phyloP scores from a whole-genome alignment of 2,888 invertebrate genomes.

The Eupithecia exiguata region DNA sequence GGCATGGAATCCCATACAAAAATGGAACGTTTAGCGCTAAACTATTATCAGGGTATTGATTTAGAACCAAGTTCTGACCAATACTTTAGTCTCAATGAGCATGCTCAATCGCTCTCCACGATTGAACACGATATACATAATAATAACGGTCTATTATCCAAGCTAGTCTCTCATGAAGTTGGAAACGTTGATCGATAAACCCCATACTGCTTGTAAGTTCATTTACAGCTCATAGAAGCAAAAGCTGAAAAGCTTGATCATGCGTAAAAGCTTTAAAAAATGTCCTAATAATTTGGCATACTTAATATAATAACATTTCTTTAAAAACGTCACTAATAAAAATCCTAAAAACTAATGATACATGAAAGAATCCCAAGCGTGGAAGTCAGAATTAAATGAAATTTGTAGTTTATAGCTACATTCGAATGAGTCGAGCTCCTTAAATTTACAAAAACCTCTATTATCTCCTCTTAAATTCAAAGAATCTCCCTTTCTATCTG shows the following conservation, averaged over 20 bases:
- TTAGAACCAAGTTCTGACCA: neutral
- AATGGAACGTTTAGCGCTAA: neutral
- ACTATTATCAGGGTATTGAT: neutral
- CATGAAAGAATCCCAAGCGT: neutral
- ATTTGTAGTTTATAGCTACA: neutral
- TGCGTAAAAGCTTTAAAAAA: conserved; percentile 30
- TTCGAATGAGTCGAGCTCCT: neutral
- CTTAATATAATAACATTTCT: neutral
- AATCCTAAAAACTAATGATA: neutral
- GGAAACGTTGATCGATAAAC: neutral
- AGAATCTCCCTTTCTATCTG: neutral
- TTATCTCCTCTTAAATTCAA: too few relatives aligned
- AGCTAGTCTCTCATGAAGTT: neutral
- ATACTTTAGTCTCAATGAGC: neutral
- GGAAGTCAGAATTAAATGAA: neutral
- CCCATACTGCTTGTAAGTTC: conserved; percentile 16
- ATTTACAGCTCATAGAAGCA: conserved; percentile 35
- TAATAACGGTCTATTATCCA: neutral
- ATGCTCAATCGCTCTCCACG: neutral
- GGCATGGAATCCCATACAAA: neutral
- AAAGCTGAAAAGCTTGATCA: conserved; percentile 42
- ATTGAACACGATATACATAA: neutral
- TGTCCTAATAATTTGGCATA: neutral
- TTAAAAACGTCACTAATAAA: neutral
- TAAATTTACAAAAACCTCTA: neutral